Evolutionary conservation across 2,113 vertebrate genomes (phyloP).

Genomic region (Erinaceus europaeus): DNA sequence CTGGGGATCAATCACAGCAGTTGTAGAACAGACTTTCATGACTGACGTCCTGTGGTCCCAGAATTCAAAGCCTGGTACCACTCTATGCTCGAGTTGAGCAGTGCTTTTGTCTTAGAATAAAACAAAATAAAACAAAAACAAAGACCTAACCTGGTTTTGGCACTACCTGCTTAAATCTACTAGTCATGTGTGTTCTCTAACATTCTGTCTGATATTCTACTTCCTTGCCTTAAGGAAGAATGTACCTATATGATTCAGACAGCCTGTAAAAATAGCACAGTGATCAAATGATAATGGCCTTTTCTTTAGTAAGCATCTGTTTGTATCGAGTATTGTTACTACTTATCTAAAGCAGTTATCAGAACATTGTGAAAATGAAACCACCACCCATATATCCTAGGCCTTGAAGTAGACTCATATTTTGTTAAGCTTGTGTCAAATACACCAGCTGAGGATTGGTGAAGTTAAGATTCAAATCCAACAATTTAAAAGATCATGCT

Average conservation of each 20-base stretch:
- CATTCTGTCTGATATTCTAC: neutral
- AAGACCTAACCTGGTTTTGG: neutral
- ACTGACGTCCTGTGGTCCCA: too few relatives aligned
- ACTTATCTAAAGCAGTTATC: neutral
- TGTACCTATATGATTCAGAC: neutral
- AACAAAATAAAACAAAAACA: too few relatives aligned
- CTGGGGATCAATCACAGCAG: too few relatives aligned
- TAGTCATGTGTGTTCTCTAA: too few relatives aligned
- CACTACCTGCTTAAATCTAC: too few relatives aligned
- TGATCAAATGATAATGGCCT: neutral
- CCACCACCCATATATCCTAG: neutral
- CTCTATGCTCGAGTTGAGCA: too few relatives aligned
- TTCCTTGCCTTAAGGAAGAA: neutral
- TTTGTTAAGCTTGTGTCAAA: neutral
- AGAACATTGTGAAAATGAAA: neutral
- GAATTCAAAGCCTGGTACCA: too few relatives aligned
- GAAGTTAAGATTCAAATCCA: neutral
- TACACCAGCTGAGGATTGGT: constrained; percentile 3
- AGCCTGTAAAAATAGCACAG: neutral
- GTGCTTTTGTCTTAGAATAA: too few relatives aligned
- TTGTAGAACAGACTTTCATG: too few relatives aligned
- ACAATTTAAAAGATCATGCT: neutral
- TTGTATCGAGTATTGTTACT: neutral
- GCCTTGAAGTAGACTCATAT: neutral
- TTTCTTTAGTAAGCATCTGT: neutral